phyloP scores from a whole-genome alignment of 2,888 invertebrate species.

The Pterobdella sp. region DNA sequence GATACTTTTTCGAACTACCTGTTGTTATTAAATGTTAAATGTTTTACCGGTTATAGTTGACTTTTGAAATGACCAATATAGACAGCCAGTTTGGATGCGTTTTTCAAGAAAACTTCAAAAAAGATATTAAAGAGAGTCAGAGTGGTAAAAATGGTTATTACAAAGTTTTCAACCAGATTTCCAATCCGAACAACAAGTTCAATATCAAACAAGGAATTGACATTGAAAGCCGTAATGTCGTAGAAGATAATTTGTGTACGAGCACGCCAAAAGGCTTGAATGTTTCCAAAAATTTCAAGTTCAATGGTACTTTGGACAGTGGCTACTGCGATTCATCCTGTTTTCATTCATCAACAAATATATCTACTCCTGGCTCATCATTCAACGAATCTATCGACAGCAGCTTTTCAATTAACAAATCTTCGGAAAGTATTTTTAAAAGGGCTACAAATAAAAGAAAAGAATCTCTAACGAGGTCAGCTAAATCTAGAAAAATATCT shows the following conservation, averaged over 20 bases:
- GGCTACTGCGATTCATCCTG: neutral
- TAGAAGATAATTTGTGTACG: too few species aligned
- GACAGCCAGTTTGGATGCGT: neutral
- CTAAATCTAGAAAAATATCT: neutral
- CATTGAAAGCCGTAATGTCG: too few species aligned
- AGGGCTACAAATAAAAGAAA: neutral
- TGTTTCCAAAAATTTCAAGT: neutral
- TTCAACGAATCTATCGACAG: neutral
- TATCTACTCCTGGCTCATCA: neutral
- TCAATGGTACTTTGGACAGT: neutral
- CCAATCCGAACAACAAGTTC: constrained; percentile 1
- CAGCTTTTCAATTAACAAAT: too few species aligned
- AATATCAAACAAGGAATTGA: neutral
- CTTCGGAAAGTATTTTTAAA: neutral
- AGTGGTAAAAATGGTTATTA: neutral
- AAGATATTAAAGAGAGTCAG: neutral
- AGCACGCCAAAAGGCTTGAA: neutral
- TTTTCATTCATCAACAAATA: neutral
- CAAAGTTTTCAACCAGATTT: neutral
- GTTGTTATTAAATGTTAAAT: neutral
- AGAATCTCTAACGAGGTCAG: neutral
- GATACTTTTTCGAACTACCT: neutral
- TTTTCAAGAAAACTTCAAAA: neutral
- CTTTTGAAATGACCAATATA: neutral
- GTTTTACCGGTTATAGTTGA: neutral